Conservation (phyloP, 2,888 invertebrate species). For the Baccha elongata region DNA sequence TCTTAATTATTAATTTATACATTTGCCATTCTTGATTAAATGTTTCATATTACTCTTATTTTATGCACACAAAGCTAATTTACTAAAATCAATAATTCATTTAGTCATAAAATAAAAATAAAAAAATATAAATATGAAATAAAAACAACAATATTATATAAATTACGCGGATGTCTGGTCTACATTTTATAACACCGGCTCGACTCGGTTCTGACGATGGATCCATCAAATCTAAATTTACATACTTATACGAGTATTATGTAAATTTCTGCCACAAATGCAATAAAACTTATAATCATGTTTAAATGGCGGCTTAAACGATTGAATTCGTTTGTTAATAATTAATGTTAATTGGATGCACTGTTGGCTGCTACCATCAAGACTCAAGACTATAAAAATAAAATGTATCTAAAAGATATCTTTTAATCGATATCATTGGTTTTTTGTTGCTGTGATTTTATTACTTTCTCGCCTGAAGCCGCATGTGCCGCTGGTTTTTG, state of each 20-base stretch:
- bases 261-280: slow-evolving; percentile 26
- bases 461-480: slow-evolving; percentile 2
- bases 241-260: no score
- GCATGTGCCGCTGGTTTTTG: slow-evolving; percentile 7
- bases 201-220: not conserved
- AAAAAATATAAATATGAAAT: not conserved
- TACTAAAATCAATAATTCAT: slow-evolving; percentile 51
- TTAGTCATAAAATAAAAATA: slow-evolving; percentile 2
- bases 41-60: slow-evolving; percentile 43
- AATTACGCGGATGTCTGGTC: slow-evolving; percentile 11
- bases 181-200: not conserved
- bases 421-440: not conserved
- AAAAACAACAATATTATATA: slow-evolving; percentile 20
- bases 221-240: slow-evolving; percentile 8
- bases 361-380: not conserved
- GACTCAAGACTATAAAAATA: not conserved
- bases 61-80: slow-evolving; percentile 55
- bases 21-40: slow-evolving; percentile 24
- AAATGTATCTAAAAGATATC: not conserved
- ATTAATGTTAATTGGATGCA: slow-evolving; percentile 65
- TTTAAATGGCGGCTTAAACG: slow-evolving; percentile 56
- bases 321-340: slow-evolving; percentile 44
- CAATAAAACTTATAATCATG: slow-evolving; percentile 58
- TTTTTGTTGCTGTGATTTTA: not conserved
- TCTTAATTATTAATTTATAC: not conserved